phyloP scores from a whole-genome alignment of 2,888 invertebrate species.

The Drosophila eohydei region DNA sequence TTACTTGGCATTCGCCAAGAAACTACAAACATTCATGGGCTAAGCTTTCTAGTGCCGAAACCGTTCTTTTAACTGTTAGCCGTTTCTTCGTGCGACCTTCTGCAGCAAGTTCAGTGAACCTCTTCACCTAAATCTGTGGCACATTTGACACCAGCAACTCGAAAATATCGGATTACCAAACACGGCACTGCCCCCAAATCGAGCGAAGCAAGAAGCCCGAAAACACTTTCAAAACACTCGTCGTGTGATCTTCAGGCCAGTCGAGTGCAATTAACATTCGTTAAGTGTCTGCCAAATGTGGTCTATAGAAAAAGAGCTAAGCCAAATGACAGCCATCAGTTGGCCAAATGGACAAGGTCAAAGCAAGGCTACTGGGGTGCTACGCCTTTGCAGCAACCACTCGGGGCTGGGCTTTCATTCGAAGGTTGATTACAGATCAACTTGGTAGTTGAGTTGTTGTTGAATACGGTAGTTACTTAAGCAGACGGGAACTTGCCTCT shows the following conservation, averaged over 20 bases:
- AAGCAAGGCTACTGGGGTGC: conserved; percentile 19
- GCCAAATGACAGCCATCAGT: conserved; percentile 41
- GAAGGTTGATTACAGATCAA: conserved; percentile 17
- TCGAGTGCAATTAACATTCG: conserved; percentile 61
- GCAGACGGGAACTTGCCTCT: conserved; percentile 1
- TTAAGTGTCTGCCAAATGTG: conserved; percentile 54
- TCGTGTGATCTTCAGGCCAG: conserved; percentile 23
- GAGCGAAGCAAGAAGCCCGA: conserved; percentile 20
- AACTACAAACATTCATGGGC: conserved; percentile 10
- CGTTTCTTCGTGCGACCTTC: conserved; percentile 49
- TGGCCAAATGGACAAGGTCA: conserved; percentile 38
- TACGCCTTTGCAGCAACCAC: neutral
- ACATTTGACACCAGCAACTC: conserved; percentile 64
- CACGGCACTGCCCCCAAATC: conserved; percentile 24
- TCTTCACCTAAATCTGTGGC: conserved; percentile 56
- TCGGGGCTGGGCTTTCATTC: conserved; percentile 24
- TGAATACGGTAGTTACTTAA: conserved; percentile 32
- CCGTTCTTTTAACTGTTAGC: conserved; percentile 18
- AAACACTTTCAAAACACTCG: conserved; percentile 56
- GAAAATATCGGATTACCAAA: conserved; percentile 67
- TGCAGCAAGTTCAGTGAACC: conserved; percentile 60
- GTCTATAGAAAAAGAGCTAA: conserved; percentile 39
- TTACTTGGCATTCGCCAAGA: neutral
- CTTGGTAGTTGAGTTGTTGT: conserved; percentile 6
- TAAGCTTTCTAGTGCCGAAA: conserved; percentile 47